Conservation (phyloP, 2,113 vertebrate species). For the Odocoileus virginianus region DNA sequence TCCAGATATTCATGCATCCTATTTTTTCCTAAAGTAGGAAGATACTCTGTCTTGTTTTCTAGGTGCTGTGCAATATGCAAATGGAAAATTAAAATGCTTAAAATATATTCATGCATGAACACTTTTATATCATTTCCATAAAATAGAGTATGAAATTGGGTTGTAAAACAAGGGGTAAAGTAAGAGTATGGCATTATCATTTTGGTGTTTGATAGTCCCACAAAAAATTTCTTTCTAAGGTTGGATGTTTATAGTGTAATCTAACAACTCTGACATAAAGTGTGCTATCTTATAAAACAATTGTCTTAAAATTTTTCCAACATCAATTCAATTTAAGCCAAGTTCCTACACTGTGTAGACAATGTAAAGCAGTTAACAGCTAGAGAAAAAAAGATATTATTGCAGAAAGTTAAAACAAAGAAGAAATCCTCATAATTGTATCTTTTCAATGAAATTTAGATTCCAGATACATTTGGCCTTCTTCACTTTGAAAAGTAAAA, state of each 20-base stretch:
- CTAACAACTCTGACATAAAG: background rate
- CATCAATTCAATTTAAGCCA: background rate
- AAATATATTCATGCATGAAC: background rate
- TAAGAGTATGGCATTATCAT: background rate
- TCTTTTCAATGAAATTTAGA: conserved; percentile 15
- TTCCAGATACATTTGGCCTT: background rate
- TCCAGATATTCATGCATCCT: background rate
- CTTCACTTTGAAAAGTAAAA: background rate
- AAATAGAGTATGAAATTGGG: background rate
- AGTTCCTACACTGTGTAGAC: background rate
- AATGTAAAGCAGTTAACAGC: background rate
- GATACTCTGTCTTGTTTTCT: background rate
- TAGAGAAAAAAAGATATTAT: background rate
- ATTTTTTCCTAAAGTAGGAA: background rate
- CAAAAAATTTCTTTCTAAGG: background rate
- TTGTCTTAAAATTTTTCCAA: background rate
- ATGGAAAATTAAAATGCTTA: background rate
- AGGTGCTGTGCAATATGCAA: background rate
- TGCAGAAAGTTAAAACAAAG: background rate
- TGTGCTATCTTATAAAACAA: background rate
- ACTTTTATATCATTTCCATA: background rate
- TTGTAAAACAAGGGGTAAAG: background rate
- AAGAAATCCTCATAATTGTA: background rate
- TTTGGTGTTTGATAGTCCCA: background rate
- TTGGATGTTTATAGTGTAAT: background rate